These are phyloP conservation scores for Drosophila malerkotliana DNA, from an alignment of 1,140 invertebrate species.

Conservation along the genomic window DNA sequence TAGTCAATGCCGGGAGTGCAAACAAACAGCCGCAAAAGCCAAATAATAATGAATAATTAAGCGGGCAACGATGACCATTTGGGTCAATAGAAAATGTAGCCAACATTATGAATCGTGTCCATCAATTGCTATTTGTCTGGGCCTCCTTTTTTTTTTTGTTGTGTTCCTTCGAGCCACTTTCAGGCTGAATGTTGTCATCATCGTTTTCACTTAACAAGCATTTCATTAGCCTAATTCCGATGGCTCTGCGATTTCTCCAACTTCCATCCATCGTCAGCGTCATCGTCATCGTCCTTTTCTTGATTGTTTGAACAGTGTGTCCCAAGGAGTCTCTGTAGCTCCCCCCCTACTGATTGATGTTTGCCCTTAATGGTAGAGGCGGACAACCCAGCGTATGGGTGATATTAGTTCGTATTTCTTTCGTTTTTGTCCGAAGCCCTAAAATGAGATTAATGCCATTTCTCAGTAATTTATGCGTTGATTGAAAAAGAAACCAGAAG, in stretches of 20 bases:
- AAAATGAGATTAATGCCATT: conserved; percentile 32
- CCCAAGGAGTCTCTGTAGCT: conserved; percentile 6
- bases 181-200: conserved; percentile 52
- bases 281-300: neutral
- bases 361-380: neutral
- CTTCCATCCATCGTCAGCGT: neutral
- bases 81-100: conserved; percentile 47
- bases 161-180: neutral
- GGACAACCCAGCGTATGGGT: conserved; percentile 41
- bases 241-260: conserved; percentile 20
- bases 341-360: conserved; percentile 31
- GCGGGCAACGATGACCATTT: conserved; percentile 11
- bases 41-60: conserved; percentile 68
- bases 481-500: neutral
- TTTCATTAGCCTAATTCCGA: conserved; percentile 75
- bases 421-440: neutral
- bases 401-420: conserved; percentile 19
- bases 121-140: neutral
- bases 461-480: conserved; percentile 23
- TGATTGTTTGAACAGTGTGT: conserved; percentile 30
- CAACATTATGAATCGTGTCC: neutral
- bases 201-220: conserved; percentile 71
- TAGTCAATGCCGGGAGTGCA: conserved; percentile 12
- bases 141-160: conserved; percentile 18
- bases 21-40: conserved; percentile 37